These are phyloP conservation scores for Zeus faber DNA, from an alignment of 2,113 vertebrate genomes.

Conservation along the genomic window DNA sequence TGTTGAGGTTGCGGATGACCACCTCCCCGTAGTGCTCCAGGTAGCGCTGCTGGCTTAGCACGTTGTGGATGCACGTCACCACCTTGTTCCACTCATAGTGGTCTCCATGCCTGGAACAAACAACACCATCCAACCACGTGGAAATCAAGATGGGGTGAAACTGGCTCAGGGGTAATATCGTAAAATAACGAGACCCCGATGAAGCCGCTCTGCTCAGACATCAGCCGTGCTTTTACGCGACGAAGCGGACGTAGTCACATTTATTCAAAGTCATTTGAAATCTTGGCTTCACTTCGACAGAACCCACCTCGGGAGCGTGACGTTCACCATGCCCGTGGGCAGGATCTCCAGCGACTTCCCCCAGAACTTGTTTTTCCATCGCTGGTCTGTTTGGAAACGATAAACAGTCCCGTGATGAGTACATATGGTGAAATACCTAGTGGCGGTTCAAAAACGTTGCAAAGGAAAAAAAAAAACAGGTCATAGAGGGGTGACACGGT, in stretches of 20 bases:
- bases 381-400: slow-evolving; percentile 77
- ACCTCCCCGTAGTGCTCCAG: slow-evolving; percentile 93
- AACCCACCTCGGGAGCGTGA: slow-evolving; percentile 84
- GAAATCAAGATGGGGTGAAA: too few species aligned
- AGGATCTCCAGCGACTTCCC: slow-evolving; percentile 92
- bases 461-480: too few species aligned
- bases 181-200: too few species aligned
- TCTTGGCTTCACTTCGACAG: too few species aligned
- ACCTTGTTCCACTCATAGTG: slow-evolving; percentile 96
- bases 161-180: too few species aligned
- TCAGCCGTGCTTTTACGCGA: too few species aligned
- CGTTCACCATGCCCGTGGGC: slow-evolving; percentile 86
- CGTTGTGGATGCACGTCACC: slow-evolving; percentile 91
- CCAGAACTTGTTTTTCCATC: slow-evolving; percentile 97
- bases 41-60: slow-evolving; percentile 88
- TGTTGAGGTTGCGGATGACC: slow-evolving; percentile 82
- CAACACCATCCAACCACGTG: not conserved
- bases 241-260: too few species aligned
- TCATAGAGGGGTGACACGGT: too few species aligned
- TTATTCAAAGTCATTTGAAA: too few species aligned
- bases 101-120: slow-evolving; percentile 79
- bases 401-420: not conserved
- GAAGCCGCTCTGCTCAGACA: too few species aligned
- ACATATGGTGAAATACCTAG: not conserved
- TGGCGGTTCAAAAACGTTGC: not conserved